phyloP scores from a whole-genome alignment of 2,797 vertebrate genomes.

The Coregonus ussuriensis region DNA sequence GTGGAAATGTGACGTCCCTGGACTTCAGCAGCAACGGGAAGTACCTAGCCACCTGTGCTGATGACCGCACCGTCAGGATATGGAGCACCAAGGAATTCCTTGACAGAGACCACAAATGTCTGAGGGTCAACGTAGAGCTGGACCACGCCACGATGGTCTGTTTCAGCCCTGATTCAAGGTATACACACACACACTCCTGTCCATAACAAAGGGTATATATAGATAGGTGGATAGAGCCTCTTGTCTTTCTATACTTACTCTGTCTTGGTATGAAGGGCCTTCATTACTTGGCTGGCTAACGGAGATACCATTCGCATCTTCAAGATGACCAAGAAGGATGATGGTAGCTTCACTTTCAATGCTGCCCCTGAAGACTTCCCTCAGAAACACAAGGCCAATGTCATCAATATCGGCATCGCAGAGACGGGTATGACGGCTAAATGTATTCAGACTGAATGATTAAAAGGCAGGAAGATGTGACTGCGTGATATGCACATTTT shows the following conservation, averaged over 20 bases:
- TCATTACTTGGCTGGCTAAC: slow-evolving; percentile 88
- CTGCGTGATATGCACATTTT: not conserved
- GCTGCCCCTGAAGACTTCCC: slow-evolving; percentile 86
- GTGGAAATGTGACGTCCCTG: slow-evolving; percentile 84
- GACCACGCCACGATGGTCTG: slow-evolving; percentile 89
- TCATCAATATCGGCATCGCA: slow-evolving; percentile 92
- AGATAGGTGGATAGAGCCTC: no score
- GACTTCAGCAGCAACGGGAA: slow-evolving; percentile 96
- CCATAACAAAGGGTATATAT: not conserved
- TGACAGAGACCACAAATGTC: slow-evolving; percentile 86
- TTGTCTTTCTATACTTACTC: not conserved
- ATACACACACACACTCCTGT: not conserved
- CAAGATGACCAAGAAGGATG: slow-evolving; percentile 92
- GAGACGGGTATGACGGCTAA: slow-evolving; percentile 82
- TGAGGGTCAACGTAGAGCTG: slow-evolving; percentile 87
- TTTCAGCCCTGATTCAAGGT: slow-evolving; percentile 94
- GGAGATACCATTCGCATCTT: slow-evolving; percentile 90
- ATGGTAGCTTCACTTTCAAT: slow-evolving; percentile 83
- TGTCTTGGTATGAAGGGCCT: slow-evolving; percentile 78
- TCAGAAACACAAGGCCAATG: slow-evolving; percentile 84
- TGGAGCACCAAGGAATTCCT: slow-evolving; percentile 95
- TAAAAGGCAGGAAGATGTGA: not conserved
- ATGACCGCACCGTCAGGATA: slow-evolving; percentile 90
- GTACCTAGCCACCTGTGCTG: slow-evolving; percentile 89
- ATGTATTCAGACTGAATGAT: not conserved